Evolutionary conservation across 2,888 invertebrate genomes (phyloP), one percentile per base, ranked within the genome.

Genomic region (Eupeodes latifasciatus): DNA sequence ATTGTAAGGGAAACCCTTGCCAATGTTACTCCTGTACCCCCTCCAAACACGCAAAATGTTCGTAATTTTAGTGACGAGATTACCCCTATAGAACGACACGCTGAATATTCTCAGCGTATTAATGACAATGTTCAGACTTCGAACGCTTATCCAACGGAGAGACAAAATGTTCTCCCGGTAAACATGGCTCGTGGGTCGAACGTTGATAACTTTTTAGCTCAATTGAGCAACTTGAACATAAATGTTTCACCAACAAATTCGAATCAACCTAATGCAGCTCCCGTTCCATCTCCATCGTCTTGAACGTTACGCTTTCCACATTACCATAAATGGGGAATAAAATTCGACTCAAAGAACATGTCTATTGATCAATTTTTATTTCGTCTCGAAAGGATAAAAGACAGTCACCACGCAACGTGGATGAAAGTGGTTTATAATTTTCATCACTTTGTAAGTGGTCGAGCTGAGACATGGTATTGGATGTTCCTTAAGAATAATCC

Each of bases 321-420:
- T 5, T 78, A 67, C n/a, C 49, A 78, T 5, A 67, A 77, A 19
- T 77, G 75, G 75, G 40, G 62, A 49, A 19, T 75, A 5, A 64
- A n/a, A 7, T 76, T 64, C 11, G 64, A 55, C 3, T 49, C 11
- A 5, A 14, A 19, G 10, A 44, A 55, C 5, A 67, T 67, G 67
- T 2, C 67, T 4, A 12, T 67, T 0, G 67, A 67, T 16, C 67
- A 78, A 14, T 67, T 78, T 14, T 16, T 77, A 2, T 77, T 77
- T 2, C 57, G 77, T 0, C 5, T 77, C 0, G 67, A 47, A 51
- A 9, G 51, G 0, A 4, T 67, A 1, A 67, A 53, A 34, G 14
- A 34, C 3, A 67, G 67, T 14, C 34, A 67, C 14, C 27, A 67
- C 5, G 49, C 12, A 47, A 19, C 51, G 9, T 67, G 36, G 36